Conservation (phyloP, 2,113 vertebrate species). For the Toxotes chatareus region DNA sequence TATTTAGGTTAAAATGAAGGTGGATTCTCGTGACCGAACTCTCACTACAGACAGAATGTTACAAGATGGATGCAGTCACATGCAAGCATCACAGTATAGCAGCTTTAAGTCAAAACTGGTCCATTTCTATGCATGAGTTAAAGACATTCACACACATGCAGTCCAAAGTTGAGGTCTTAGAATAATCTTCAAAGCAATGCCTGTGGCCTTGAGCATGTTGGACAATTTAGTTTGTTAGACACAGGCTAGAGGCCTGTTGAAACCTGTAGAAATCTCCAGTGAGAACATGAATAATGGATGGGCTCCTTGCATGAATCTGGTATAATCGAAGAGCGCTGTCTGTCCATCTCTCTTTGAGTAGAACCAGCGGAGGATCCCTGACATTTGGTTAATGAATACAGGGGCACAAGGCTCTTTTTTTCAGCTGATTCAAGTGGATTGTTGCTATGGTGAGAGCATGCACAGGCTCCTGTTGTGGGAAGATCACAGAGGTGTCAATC, state of each 20-base stretch:
- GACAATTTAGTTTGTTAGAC: conserved; percentile 68
- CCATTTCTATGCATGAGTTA: conserved; percentile 52
- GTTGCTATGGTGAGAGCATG: conserved; percentile 77
- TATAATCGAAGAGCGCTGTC: conserved; percentile 26
- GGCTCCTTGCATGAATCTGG: conserved; percentile 29
- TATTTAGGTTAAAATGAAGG: conserved; percentile 67
- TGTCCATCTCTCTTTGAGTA: conserved; percentile 39
- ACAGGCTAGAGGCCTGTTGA: conserved; percentile 63
- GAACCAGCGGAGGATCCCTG: conserved; percentile 57
- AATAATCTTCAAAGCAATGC: conserved; percentile 77
- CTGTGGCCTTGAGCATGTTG: conserved; percentile 63
- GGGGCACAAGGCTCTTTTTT: not conserved
- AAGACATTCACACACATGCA: conserved; percentile 32
- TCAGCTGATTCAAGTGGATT: conserved; percentile 49
- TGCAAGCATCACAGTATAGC: conserved; percentile 20
- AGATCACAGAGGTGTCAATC: conserved; percentile 62
- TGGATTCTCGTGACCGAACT: conserved; percentile 54
- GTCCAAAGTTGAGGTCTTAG: conserved; percentile 67
- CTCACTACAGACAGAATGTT: conserved; percentile 47
- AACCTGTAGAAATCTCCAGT: conserved; percentile 64
- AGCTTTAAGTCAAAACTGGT: conserved; percentile 36
- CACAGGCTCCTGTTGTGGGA: conserved; percentile 40
- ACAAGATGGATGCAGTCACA: conserved; percentile 48
- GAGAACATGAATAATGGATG: conserved; percentile 71
- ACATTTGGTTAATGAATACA: conserved; percentile 75